Evolutionary conservation across 2,113 vertebrate genomes (phyloP).

Genomic region (Ptyas mucosa): DNA sequence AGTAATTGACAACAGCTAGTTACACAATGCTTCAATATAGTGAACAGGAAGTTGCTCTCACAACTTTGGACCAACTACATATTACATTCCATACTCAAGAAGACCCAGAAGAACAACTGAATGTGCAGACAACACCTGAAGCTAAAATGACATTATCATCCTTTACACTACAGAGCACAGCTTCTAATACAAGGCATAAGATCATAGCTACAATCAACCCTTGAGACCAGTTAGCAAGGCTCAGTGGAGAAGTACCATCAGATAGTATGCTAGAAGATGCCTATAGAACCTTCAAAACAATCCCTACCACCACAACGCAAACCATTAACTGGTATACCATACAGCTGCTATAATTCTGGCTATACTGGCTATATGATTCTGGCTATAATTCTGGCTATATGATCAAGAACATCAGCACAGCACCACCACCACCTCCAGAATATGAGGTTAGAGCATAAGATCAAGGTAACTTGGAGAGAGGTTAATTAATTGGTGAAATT

Average conservation of each 20-base stretch:
- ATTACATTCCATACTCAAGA: not conserved
- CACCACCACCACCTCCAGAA: not conserved
- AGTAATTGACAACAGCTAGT: not conserved
- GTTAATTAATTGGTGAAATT: not conserved
- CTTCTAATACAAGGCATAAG: not conserved
- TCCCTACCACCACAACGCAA: not conserved
- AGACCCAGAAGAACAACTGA: not conserved
- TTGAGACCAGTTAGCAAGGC: not conserved
- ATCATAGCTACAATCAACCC: too few relatives aligned
- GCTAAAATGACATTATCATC: not conserved
- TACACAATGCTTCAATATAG: not conserved
- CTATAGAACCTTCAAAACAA: not conserved
- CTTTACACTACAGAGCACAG: not conserved
- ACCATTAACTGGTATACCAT: not conserved
- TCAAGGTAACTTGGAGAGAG: not conserved
- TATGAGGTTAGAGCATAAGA: not conserved
- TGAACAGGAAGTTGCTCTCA: not conserved
- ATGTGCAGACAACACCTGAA: not conserved
- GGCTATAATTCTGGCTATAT: not conserved
- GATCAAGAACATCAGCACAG: not conserved
- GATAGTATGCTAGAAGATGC: not conserved
- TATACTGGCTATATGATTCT: not conserved
- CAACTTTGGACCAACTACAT: not conserved
- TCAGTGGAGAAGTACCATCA: not conserved
- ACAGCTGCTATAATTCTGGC: not conserved